Evolutionary conservation across 2,797 vertebrate genomes (phyloP), one percentile per base, ranked within the genome.

Genomic region (Protonibea diacanthus): DNA sequence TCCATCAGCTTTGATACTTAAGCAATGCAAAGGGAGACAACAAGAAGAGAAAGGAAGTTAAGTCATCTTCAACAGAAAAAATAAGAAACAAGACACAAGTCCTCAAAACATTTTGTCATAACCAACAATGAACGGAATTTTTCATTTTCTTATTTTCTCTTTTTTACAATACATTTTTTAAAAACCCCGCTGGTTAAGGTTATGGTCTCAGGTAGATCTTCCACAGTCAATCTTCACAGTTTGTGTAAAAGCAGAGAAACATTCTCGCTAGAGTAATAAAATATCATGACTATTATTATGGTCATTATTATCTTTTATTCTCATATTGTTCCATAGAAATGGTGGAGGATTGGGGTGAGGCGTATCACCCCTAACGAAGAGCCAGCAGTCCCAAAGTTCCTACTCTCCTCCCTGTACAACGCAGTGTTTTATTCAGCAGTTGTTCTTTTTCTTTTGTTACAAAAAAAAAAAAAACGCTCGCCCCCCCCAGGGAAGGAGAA

Each of bases 191-290:
- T 96, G 97, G 96, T 96, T 96, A 95, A 97, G 94, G 94, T 96
- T 95, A 92, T 95, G 95, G 96, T 95, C 94, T 96, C 89, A 95
- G 96, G 97, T 96, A 96, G 96, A 93, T 94, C 90, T 95, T 97
- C 95, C 92, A 96, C 96, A 94, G 95, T 92, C 93, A 92, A 91
- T 97, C 95, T 96, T 97, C 96, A 97, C 96, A 95, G 95, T 96
- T 96, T 95, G 95, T 97, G 97, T 96, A 99, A 98, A 98, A 98
- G 96, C 96, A 95, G 95, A 96, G 92, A 94, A 94, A 95, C 92
- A 91, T 95, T 97, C 96, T 96, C 84, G 90, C 96, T 96, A 96
- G 96, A 96, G 95, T 98, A 99, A 97, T 97, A 99, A 99, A 99
- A 98, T 98, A 98, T 95, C 93, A 94, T 92, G 92, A 94, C 93